phyloP scores from a whole-genome alignment of 2,888 invertebrate genomes.

The Acrobeloides nanus region DNA sequence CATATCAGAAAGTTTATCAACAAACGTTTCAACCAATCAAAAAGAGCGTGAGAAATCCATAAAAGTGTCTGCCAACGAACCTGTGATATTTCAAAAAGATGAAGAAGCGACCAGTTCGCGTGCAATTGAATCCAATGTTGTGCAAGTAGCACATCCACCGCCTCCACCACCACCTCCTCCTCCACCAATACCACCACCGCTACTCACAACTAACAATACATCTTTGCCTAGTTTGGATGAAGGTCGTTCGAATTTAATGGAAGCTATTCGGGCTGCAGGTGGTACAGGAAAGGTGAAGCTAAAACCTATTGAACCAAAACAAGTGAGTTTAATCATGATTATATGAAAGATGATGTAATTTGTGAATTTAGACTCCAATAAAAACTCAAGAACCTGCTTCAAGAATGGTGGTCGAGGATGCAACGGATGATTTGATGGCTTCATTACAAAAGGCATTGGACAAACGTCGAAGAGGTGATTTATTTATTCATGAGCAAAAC shows the following conservation, averaged over 20 bases:
- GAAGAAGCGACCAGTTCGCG: too few species aligned
- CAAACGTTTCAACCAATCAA: too few species aligned
- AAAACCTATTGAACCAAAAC: constrained; percentile 13
- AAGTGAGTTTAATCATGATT: neutral
- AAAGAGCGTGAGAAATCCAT: too few species aligned
- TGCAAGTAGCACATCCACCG: too few species aligned
- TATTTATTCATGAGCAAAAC: too few species aligned
- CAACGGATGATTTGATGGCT: constrained; percentile 27
- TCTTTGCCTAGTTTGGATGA: neutral
- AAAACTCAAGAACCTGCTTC: neutral
- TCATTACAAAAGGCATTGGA: constrained; percentile 26
- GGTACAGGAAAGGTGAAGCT: constrained; percentile 24
- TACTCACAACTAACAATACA: constrained; percentile 1
- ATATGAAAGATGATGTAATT: neutral
- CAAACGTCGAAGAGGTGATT: constrained; percentile 24
- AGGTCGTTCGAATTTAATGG: constrained; percentile 28
- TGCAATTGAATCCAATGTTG: too few species aligned
- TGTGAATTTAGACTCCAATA: neutral
- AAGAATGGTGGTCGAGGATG: constrained; percentile 2
- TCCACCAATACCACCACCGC: constrained; percentile 8
- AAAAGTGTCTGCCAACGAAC: too few species aligned
- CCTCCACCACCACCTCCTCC: constrained; percentile 29
- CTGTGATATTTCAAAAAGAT: too few species aligned
- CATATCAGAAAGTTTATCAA: too few species aligned
- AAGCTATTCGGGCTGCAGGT: constrained; percentile 29